Conservation (phyloP, 2,888 invertebrate species). For the Cremastobaeus sp. region DNA sequence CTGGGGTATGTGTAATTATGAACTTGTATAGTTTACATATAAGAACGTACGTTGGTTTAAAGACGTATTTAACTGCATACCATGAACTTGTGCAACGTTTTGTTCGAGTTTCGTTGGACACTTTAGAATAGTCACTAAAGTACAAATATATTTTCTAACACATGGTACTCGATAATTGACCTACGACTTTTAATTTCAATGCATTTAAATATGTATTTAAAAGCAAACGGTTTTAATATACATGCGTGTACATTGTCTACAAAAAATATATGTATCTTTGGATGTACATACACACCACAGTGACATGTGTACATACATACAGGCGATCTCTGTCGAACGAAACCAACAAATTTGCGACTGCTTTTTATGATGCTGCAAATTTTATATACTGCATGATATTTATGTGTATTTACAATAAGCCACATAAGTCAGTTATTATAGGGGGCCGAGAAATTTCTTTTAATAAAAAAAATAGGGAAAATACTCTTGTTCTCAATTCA, state of each 20-base stretch:
- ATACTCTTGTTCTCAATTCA: constrained; percentile 5
- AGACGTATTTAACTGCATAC: constrained; percentile 30
- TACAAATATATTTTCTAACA: too few species aligned
- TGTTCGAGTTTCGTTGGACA: too few species aligned
- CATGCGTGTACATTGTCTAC: constrained; percentile 26
- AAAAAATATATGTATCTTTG: constrained; percentile 28
- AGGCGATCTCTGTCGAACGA: constrained; percentile 41
- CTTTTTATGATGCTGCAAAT: constrained; percentile 39
- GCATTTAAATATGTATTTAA: constrained; percentile 45
- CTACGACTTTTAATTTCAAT: neutral
- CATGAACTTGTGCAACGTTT: too few species aligned
- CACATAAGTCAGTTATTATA: constrained; percentile 8
- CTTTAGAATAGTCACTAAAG: too few species aligned
- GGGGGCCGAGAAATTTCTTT: constrained; percentile 23
- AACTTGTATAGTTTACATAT: constrained; percentile 25
- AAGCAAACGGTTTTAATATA: constrained; percentile 3
- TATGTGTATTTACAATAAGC: constrained; percentile 27
- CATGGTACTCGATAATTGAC: too few species aligned
- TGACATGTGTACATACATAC: constrained; percentile 34
- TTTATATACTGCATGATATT: constrained; percentile 38
- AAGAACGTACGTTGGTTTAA: constrained; percentile 20
- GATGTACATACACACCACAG: constrained; percentile 37
- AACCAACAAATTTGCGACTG: constrained; percentile 31
- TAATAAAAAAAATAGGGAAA: constrained; percentile 30
- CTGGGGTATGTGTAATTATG: constrained; percentile 6